These are phyloP conservation scores for Dolomedes plantarius DNA, from an alignment of 2,888 invertebrate genomes.

Conservation along the genomic window DNA sequence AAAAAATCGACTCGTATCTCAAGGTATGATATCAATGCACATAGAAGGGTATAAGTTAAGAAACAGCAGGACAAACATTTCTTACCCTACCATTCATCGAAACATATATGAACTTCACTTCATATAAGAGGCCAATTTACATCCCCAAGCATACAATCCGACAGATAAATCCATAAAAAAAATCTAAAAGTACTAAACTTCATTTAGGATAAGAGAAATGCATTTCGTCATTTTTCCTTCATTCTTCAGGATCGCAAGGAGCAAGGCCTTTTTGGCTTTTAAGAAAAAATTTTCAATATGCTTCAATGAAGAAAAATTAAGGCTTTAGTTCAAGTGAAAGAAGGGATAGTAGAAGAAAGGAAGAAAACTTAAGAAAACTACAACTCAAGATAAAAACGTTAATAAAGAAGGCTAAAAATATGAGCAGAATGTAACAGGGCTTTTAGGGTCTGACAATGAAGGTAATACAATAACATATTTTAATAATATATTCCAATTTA, in stretches of 20 bases:
- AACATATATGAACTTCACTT: too few relatives aligned
- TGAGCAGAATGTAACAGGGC: too few relatives aligned
- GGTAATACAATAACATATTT: too few relatives aligned
- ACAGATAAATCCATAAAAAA: background rate
- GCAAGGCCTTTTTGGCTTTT: background rate
- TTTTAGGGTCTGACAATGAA: too few relatives aligned
- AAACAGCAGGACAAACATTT: too few relatives aligned
- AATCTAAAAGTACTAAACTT: background rate
- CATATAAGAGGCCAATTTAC: background rate
- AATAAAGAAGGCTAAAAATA: too few relatives aligned
- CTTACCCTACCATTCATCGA: too few relatives aligned
- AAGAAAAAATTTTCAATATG: background rate
- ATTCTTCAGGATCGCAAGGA: background rate
- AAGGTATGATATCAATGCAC: too few relatives aligned
- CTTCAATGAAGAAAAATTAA: background rate
- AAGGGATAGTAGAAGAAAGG: background rate
- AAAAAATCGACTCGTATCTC: too few relatives aligned
- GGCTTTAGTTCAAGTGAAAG: background rate
- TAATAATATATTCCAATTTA: too few relatives aligned
- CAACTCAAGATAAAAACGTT: too few relatives aligned
- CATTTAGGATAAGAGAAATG: background rate
- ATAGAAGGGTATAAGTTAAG: too few relatives aligned
- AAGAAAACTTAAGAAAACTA: background rate
- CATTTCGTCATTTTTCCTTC: background rate
- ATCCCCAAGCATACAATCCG: background rate